phyloP scores from a whole-genome alignment of 2,797 vertebrate genomes.

The Myotis myotis region DNA sequence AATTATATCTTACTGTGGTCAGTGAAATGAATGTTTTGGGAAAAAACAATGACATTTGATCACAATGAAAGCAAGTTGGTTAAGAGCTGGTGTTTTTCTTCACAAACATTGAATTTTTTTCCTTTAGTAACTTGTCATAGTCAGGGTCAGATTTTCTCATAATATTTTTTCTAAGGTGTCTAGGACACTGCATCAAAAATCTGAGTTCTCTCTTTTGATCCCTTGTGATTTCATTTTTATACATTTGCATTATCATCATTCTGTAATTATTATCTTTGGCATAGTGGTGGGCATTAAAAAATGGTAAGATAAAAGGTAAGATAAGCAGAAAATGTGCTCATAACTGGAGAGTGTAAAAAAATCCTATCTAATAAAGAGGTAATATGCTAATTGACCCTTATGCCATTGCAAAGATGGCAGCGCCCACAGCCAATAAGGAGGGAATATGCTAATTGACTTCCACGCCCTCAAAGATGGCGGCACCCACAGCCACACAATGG shows the following conservation, averaged over 20 bases:
- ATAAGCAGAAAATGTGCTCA: not conserved
- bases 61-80: not conserved
- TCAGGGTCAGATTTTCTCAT: not conserved
- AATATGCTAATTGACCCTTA: too few species aligned
- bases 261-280: not conserved
- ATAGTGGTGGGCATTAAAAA: constrained; percentile 4
- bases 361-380: too few species aligned
- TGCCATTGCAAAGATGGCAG: too few species aligned
- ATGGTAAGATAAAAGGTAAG: not conserved
- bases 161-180: not conserved
- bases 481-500: too few species aligned
- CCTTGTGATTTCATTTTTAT: constrained; percentile 22
- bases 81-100: not conserved
- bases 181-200: not conserved
- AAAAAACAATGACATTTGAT: constrained; percentile 20
- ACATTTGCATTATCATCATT: not conserved
- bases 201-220: not conserved
- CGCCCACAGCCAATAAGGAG: too few species aligned
- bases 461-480: too few species aligned
- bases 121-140: not conserved
- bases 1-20: not conserved
- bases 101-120: not conserved
- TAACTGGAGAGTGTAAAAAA: not conserved
- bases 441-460: too few species aligned
- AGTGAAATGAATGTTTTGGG: constrained; percentile 6